Evolutionary conservation across 2,888 invertebrate species (phyloP), one percentile per base, ranked within the genome.

Genomic region (Drosophila multiciliata): DNA sequence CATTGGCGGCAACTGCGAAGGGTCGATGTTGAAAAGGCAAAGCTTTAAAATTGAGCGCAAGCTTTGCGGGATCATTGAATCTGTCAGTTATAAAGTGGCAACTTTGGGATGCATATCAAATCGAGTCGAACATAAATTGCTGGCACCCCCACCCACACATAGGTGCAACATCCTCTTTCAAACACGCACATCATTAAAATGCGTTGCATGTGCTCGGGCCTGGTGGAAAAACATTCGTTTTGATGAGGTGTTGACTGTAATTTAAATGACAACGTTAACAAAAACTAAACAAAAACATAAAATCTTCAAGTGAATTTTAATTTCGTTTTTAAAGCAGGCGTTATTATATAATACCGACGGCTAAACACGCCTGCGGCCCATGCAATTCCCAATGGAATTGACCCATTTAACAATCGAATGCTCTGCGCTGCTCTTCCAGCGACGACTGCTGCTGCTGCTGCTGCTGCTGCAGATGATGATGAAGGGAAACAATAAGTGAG

Each of bases 311-410:
- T 63, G 74, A 76, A 79, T 78, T 75, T 77, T 35, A 73, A 74
- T 64, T 45, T 45, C 8, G 15, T 36, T 20, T 38, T 50, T 26
- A 26, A 60, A 17, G 60, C 61, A 48, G 38, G 33, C 61, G 36
- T 53, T 73, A 77, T 84, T 84, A 84, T 84, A 81, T 88, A 84
- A 84, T 76, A 15, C 69, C 78, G 80, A 40, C 72, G 75, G 72
- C 79, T 74, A 75, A 79, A 59, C 77, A 59, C 57, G 64, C 77
- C 72, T 75, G 61, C 78, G 87, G 91, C 57, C 65, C 77, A 73
- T 77, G 65, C 80, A 87, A 91, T 90, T 92, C 92, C 91, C 92
- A 91, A 75, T 92, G 91, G 92, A 92, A 90, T 75, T 92, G 92
- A 92, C 92, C 92, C 91, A 92, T 89, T 92, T 92, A 84, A 82